Conservation (phyloP, 2,888 invertebrate genomes). For the Hydriomena furcata region DNA sequence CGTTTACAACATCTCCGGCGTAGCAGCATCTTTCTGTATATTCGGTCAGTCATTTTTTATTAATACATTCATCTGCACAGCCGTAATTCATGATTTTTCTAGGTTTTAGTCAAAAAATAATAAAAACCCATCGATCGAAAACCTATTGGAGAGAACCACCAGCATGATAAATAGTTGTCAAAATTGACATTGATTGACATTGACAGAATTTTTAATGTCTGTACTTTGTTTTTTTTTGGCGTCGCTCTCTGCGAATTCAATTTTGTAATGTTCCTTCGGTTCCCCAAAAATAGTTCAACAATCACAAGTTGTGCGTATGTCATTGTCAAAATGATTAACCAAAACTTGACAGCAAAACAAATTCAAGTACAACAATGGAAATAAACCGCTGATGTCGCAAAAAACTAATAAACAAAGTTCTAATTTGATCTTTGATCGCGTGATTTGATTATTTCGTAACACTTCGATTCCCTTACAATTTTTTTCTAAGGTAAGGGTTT, state of each 20-base stretch:
- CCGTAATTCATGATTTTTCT: not conserved
- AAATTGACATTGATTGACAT: no score
- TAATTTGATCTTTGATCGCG: conserved; percentile 41
- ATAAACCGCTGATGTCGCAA: conserved; percentile 41
- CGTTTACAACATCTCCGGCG: conserved; percentile 66
- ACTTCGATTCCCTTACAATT: conserved; percentile 3
- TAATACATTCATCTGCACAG: not conserved
- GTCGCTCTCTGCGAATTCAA: no score
- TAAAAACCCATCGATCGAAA: not conserved
- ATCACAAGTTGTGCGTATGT: no score
- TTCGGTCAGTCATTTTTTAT: conserved; percentile 45
- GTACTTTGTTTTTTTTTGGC: no score
- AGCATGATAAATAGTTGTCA: no score
- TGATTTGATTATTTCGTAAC: conserved; percentile 21
- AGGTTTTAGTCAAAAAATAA: conserved; percentile 11
- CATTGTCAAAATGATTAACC: not conserved
- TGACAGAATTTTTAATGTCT: no score
- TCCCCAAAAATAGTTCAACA: no score
- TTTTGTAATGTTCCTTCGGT: no score
- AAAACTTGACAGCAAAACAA: conserved; percentile 1
- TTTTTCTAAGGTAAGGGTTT: conserved; percentile 3
- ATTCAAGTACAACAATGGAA: not conserved
- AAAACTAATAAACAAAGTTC: conserved; percentile 45
- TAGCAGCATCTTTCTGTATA: conserved; percentile 54
- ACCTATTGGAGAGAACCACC: no score